Evolutionary conservation across 2,797 vertebrate genomes (phyloP).

Genomic region (Sebastes steindachneri): DNA sequence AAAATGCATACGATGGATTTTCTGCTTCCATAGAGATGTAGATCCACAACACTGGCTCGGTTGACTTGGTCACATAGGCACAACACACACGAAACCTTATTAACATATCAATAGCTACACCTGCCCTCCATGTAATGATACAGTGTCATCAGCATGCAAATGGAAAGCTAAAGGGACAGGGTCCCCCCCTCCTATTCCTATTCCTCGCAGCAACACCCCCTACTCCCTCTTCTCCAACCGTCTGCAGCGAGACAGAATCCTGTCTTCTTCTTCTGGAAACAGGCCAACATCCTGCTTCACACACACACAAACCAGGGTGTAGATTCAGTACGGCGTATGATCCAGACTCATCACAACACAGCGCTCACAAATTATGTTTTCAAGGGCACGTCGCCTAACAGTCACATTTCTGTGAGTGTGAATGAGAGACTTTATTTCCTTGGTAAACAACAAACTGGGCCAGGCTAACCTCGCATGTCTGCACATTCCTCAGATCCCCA

Average conservation of each 20-base stretch:
- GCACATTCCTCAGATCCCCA: slow-evolving; percentile 70
- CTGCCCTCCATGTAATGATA: slow-evolving; percentile 67
- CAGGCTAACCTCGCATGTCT: slow-evolving; percentile 62
- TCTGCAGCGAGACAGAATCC: slow-evolving; percentile 65
- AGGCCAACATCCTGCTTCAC: slow-evolving; percentile 66
- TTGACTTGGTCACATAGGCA: slow-evolving; percentile 44
- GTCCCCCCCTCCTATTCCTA: slow-evolving; percentile 23
- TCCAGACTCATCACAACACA: not conserved
- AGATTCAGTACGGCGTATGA: not conserved
- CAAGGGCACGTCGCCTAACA: slow-evolving; percentile 9
- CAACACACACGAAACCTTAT: slow-evolving; percentile 44
- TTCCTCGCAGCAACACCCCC: slow-evolving; percentile 54
- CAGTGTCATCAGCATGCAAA: slow-evolving; percentile 71
- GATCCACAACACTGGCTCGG: slow-evolving; percentile 13
- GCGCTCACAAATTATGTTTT: not conserved
- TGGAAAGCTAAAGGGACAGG: slow-evolving; percentile 44
- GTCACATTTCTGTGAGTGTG: slow-evolving; percentile 10
- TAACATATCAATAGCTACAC: slow-evolving; percentile 77
- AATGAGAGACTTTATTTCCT: slow-evolving; percentile 35
- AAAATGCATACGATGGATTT: not conserved
- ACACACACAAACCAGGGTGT: slow-evolving; percentile 25
- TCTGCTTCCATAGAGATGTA: slow-evolving; percentile 3
- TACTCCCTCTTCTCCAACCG: slow-evolving; percentile 35
- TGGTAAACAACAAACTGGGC: slow-evolving; percentile 50
- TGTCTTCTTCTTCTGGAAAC: slow-evolving; percentile 67